These are phyloP conservation scores for Phenganax marumi DNA, from an alignment of 92 coral and sea anemone genomes.

Conservation along the genomic window DNA sequence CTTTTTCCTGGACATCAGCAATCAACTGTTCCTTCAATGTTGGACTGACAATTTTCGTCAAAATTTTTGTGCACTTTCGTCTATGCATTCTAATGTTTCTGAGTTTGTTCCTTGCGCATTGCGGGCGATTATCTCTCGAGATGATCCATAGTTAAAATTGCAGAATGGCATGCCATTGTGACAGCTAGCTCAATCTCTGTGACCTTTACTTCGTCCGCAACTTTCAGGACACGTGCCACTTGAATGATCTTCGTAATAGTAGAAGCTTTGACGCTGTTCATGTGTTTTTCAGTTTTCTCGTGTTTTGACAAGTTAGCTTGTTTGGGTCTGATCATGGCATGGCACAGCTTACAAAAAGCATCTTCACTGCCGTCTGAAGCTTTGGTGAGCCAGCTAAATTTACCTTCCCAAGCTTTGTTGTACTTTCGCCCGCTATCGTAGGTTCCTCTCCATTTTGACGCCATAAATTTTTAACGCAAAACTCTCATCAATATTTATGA, in stretches of 20 bases:
- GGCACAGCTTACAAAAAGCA: conserved; percentile 1
- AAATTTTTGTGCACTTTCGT: conserved; percentile 27
- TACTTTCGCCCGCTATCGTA: conserved; percentile 29
- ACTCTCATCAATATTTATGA: conserved; percentile 8
- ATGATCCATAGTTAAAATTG: conserved; percentile 34
- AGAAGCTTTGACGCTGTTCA: conserved; percentile 17
- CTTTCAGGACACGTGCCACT: conserved; percentile 31
- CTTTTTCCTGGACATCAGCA: conserved; percentile 21
- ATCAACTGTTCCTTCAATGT: conserved; percentile 8
- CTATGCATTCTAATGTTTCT: conserved; percentile 27
- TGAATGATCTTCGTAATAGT: conserved; percentile 6
- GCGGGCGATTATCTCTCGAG: conserved; percentile 34
- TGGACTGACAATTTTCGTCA: conserved; percentile 26
- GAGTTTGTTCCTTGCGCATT: conserved; percentile 40
- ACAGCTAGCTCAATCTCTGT: conserved; percentile 34
- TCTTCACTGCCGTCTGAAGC: conserved; percentile 18
- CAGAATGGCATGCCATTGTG: conserved; percentile 30
- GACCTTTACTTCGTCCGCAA: neutral
- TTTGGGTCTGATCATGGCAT: conserved; percentile 21
- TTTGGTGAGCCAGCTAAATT: conserved; percentile 27
- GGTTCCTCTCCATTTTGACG: conserved; percentile 17
- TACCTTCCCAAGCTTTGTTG: conserved; percentile 12
- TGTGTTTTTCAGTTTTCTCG: conserved; percentile 37
- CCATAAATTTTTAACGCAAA: conserved; percentile 13
- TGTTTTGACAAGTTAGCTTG: conserved; percentile 31